These are phyloP conservation scores for Piprites chloris DNA, from an alignment of 2,113 vertebrate genomes.

Conservation along the genomic window DNA sequence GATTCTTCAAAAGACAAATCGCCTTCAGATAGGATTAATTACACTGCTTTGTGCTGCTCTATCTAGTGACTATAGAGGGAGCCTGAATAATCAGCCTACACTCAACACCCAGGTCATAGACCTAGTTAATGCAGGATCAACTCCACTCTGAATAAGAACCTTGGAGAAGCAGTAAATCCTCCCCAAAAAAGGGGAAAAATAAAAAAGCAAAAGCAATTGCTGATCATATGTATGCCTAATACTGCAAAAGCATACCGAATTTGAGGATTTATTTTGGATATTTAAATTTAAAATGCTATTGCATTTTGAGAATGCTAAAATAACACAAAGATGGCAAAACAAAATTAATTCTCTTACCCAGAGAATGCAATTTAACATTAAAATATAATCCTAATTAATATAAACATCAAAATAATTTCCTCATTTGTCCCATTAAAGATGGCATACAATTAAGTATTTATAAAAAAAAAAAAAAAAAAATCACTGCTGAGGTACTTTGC, in stretches of 20 bases:
- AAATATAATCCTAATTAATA: background rate
- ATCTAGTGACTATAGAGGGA: background rate
- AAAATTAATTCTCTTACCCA: background rate
- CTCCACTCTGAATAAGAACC: background rate
- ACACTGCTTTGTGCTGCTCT: background rate
- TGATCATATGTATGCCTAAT: background rate
- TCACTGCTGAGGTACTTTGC: background rate
- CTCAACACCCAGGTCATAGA: background rate
- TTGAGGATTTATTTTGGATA: background rate
- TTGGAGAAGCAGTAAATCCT: background rate
- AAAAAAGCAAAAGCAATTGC: background rate
- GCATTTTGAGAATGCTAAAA: background rate
- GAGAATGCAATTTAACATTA: background rate
- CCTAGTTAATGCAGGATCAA: background rate
- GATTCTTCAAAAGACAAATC: background rate
- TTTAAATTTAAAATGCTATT: background rate
- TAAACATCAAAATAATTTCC: background rate
- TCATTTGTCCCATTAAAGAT: background rate
- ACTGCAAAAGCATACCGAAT: background rate
- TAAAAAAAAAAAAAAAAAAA: background rate
- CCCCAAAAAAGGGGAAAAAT: accelerated
- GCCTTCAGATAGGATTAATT: background rate
- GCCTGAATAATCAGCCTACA: background rate
- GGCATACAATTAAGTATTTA: background rate
- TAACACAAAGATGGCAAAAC: background rate